A percentile compares a stretch with the other conserved stretches of the same genome.
These are phyloP conservation scores for Baryphthengus martii DNA, from an alignment of 2,113 vertebrate genomes.

Conservation along the genomic window DNA sequence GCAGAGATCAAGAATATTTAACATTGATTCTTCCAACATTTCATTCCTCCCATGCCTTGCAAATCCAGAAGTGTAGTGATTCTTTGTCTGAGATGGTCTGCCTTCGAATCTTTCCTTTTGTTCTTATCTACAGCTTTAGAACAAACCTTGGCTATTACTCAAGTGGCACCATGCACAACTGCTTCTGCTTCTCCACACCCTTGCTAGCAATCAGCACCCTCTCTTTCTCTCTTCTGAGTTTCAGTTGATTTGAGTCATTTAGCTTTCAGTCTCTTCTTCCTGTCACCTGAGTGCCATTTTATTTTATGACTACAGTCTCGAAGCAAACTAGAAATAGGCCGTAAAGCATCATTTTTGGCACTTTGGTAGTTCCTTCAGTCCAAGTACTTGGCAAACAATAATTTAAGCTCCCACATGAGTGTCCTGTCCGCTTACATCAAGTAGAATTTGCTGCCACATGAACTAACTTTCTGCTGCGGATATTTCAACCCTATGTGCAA, in stretches of 20 bases:
- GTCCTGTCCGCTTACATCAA: not conserved
- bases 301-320: not conserved
- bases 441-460: not conserved
- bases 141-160: not conserved
- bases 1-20: conserved; percentile 19
- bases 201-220: not conserved
- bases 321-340: not conserved
- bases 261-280: not conserved
- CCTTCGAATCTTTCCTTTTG: not conserved
- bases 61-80: not conserved
- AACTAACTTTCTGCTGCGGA: not conserved
- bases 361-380: not conserved
- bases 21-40: not conserved
- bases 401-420: not conserved
- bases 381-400: not conserved
- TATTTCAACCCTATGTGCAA: not conserved
- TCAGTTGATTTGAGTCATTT: not conserved
- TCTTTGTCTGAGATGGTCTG: not conserved
- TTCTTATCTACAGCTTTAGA: not conserved
- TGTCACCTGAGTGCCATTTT: not conserved
- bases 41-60: not conserved
- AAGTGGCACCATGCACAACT: not conserved
- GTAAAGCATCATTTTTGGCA: not conserved
- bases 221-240: not conserved
- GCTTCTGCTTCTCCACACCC: not conserved